Evolutionary conservation across 2,113 vertebrate species (phyloP).

Genomic region (Microtus pennsylvanicus): DNA sequence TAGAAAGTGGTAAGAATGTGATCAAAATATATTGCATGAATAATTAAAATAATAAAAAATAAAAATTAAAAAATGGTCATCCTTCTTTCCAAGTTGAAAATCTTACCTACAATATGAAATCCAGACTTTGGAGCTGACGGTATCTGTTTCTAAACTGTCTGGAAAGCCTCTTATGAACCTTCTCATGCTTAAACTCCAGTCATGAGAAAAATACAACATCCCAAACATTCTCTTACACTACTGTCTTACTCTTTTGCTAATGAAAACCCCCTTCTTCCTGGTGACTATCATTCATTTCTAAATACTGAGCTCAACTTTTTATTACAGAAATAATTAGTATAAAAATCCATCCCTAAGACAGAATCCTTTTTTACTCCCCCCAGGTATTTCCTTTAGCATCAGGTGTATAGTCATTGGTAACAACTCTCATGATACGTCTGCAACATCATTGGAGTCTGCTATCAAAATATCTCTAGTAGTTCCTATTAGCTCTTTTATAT

Average conservation of each 20-base stretch:
- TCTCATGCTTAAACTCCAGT: not conserved
- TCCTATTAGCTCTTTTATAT: not conserved
- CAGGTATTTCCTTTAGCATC: not conserved
- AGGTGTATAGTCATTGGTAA: not conserved
- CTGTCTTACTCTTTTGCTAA: not conserved
- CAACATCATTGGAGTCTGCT: not conserved
- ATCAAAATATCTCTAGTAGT: not conserved
- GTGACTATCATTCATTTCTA: not conserved
- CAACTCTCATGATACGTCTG: not conserved
- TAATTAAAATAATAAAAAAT: not conserved
- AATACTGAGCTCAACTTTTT: not conserved
- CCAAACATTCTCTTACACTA: not conserved
- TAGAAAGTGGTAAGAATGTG: not conserved
- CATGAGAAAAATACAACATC: not conserved
- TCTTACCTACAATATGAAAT: constrained; percentile 8
- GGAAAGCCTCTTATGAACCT: not conserved
- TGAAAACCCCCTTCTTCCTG: not conserved
- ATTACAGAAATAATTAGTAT: constrained; percentile 19
- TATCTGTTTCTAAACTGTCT: not conserved
- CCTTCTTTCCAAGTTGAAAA: not conserved
- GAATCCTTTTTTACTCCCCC: not conserved
- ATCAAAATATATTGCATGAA: not conserved
- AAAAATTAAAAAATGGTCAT: not conserved
- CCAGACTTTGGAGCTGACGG: not conserved
- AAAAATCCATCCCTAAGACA: not conserved